Percentiles rank a stretch among this genome's conserved stretches.
Conservation (phyloP, 2,888 invertebrate species). For the Drosophila falleni region DNA sequence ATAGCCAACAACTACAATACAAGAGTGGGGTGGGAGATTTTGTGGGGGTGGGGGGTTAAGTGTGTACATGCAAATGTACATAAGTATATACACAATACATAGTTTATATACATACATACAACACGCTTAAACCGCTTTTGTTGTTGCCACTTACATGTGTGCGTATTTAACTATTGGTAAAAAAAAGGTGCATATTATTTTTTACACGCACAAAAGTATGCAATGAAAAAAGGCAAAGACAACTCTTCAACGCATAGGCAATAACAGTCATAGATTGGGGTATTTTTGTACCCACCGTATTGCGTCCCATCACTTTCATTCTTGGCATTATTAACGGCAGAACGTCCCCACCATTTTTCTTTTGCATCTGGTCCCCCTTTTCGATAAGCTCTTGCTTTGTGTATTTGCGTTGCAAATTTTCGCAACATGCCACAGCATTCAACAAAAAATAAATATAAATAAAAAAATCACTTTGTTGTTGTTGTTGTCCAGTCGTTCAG, state of each 20-base stretch:
- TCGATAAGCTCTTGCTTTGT: constrained; percentile 47
- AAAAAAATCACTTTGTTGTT: constrained; percentile 41
- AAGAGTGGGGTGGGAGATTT: neutral
- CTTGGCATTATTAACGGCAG: constrained; percentile 44
- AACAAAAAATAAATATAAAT: constrained; percentile 19
- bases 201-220: constrained; percentile 72
- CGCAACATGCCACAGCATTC: constrained; percentile 43
- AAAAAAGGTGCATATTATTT: constrained; percentile 65
- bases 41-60: neutral
- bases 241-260: constrained; percentile 28
- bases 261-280: constrained; percentile 25
- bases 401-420: constrained; percentile 73
- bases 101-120: constrained; percentile 35
- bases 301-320: constrained; percentile 1
- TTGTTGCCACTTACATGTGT: constrained; percentile 19
- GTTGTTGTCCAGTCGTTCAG: constrained; percentile 51
- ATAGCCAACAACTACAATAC: constrained; percentile 61
- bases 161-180: constrained; percentile 24
- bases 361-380: neutral
- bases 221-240: constrained; percentile 50
- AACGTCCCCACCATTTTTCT: neutral
- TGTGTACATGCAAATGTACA: constrained; percentile 13
- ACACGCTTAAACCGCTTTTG: constrained; percentile 52
- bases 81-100: constrained; percentile 21
- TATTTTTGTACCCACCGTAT: neutral